Base-by-base conservation (phyloP, 1,140 invertebrate species). In the Chelonus insularis region DNA sequence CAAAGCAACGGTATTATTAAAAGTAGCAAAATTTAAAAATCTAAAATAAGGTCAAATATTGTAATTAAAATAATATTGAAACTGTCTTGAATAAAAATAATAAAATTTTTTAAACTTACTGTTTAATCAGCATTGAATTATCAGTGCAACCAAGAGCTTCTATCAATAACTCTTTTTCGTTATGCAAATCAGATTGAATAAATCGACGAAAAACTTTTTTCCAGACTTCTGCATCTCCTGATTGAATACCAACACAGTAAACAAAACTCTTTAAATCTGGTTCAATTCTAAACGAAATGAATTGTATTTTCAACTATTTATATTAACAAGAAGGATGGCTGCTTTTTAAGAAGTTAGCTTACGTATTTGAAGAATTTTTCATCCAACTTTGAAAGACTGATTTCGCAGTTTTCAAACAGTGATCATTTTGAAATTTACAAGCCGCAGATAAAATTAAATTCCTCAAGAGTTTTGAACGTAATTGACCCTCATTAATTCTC, bases 121-220 rank as follows among this genome's bases (percentile, higher is more conserved):
- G 59, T 5, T 64, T 57, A 3, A 76, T 66, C 12, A 68, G 60
- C 5, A 12, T 8, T 21, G 55, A 2, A 52, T 66, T 64, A 39
- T 62, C 47, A n/a, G 69, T 71, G 36, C 68, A 72, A 0, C 70
- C 69, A 4, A 78, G 61, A 7, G 66, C 73, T 52, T 41, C 41
- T 1, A 77, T 52, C 14, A 77, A 58, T 4, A 71, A 6, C 23
- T 69, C 70, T 47, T 73, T 67, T 21, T 78, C 76, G 4, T 65
- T 63, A n/a, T 71, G 67, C 4, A 72, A 60, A 21, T 72, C 65
- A 7, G 63, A 52, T 0, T 57, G 12, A 6, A 67, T 20, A 23
- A 67, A 75, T 29, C 57, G 64, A 1, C 56, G 9, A 55, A 71
- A 68, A 12, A 74, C 16, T 12, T 32, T 36, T 4, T 63, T 23